A percentile compares a stretch with the other conserved stretches of the same genome.
Evolutionary conservation across 2,113 vertebrate species (phyloP).

Genomic region (Bathybates hornii): DNA sequence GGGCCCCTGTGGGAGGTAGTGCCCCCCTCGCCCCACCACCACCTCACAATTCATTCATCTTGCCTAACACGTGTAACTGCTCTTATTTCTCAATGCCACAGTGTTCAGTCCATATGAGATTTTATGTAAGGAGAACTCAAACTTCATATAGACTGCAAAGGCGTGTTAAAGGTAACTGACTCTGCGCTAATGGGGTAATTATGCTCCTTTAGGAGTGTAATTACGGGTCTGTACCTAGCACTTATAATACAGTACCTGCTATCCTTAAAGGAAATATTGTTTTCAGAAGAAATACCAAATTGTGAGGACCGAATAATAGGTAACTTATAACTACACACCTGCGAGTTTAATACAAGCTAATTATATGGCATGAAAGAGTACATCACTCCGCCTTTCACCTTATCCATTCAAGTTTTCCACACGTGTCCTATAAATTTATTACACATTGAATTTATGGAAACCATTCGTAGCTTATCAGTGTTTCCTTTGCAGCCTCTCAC

Average conservation of each 20-base stretch:
- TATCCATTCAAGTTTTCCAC: neutral
- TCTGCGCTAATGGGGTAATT: constrained; percentile 56
- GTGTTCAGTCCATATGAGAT: neutral
- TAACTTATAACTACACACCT: constrained; percentile 3
- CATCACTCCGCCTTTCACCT: neutral
- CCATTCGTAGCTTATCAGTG: neutral
- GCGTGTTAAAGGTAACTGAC: constrained; percentile 32
- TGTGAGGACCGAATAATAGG: constrained; percentile 11
- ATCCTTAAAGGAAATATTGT: constrained; percentile 41
- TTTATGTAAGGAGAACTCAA: constrained; percentile 23
- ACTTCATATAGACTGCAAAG: constrained; percentile 26
- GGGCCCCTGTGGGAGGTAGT: constrained; percentile 54
- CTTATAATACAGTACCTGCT: constrained; percentile 41
- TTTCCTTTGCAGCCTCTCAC: neutral
- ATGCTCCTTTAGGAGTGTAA: constrained; percentile 48
- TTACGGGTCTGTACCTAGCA: constrained; percentile 46
- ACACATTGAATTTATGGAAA: neutral
- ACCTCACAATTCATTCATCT: constrained; percentile 29
- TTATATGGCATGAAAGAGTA: constrained; percentile 10
- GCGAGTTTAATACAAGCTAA: constrained; percentile 36
- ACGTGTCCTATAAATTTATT: neutral
- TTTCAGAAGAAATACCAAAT: constrained; percentile 55
- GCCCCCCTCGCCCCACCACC: neutral
- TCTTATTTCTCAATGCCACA: neutral
- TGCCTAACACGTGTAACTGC: neutral